Conservation (phyloP, 2,888 invertebrate genomes). For the Neoascia interrupta region DNA sequence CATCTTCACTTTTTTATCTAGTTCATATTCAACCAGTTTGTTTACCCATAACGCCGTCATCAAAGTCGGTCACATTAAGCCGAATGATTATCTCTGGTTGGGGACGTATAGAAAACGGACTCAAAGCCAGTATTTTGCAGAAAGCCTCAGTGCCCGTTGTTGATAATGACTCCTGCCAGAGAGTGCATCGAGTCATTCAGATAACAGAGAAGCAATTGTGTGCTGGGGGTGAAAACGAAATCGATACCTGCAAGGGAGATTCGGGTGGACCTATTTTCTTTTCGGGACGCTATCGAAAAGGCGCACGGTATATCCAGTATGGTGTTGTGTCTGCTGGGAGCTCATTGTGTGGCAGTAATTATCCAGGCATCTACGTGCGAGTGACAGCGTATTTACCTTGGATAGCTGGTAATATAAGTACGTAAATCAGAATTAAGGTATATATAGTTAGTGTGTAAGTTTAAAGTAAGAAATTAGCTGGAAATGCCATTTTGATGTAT, state of each 20-base stretch:
- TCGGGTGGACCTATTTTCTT: slow-evolving; percentile 73
- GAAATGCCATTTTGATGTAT: too few relatives aligned
- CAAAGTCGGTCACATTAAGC: slow-evolving; percentile 29
- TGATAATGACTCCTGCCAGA: slow-evolving; percentile 70
- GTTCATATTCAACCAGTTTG: slow-evolving; percentile 75
- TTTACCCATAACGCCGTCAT: slow-evolving; percentile 73
- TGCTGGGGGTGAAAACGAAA: slow-evolving; percentile 80
- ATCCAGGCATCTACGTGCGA: slow-evolving; percentile 82
- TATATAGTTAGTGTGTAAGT: too few relatives aligned
- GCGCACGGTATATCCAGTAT: slow-evolving; percentile 74
- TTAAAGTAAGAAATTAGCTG: too few relatives aligned
- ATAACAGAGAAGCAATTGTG: slow-evolving; percentile 79
- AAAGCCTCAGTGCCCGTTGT: slow-evolving; percentile 72
- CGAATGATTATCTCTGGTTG: slow-evolving; percentile 75
- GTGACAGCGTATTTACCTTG: slow-evolving; percentile 81
- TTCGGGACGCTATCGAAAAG: slow-evolving; percentile 56
- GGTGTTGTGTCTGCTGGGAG: slow-evolving; percentile 85
- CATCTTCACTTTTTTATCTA: slow-evolving; percentile 27
- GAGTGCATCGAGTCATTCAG: slow-evolving; percentile 74
- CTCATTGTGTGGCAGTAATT: slow-evolving; percentile 78
- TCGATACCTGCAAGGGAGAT: slow-evolving; percentile 67
- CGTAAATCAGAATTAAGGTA: too few relatives aligned
- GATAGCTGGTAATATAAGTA: slow-evolving; percentile 78
- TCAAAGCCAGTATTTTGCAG: slow-evolving; percentile 63
- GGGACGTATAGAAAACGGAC: slow-evolving; percentile 73